Base-by-base conservation (phyloP, 2,113 vertebrate species). In the Eolophus roseicapilla region DNA sequence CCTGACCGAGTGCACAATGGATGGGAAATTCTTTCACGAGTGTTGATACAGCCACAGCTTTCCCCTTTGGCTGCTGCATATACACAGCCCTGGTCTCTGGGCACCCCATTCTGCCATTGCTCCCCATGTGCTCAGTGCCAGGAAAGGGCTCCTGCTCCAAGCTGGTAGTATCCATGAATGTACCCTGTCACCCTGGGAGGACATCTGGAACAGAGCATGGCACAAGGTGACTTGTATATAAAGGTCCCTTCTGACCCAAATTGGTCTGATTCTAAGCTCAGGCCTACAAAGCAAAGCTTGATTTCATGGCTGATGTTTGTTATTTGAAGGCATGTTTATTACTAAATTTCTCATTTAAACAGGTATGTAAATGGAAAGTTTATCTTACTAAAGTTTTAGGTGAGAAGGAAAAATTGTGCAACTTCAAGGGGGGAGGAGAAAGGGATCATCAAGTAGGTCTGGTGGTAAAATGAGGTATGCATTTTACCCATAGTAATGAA, bases 101-200 rank as follows among this genome's bases (percentile, higher is more conserved):
- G 77, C 11, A 0, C 49, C 67, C 52, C 7, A 29, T 35, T 50
- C 90, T 59, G 85, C 85, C 31, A 4, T 13, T 53, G 57, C 59
- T 87, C 69, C 57, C 37, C 11, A 6, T 24, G 33, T 7, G 1
- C 52, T 79, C 83, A 53, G 68, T 65, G 46, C 41, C 0, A 2
- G 71, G 70, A 46, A 37, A 62, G 52, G 19, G 31, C 63, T 55
- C 29, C 47, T 0, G 2, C 7, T 7, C 53, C 50, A 3, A 23
- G n/a, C 35, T 67, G 14, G 57, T n/a, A 82, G 44, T 14, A 13
- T 63, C 33, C 68, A 17, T 3, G 9, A 37, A 41, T 2, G 33
- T n/a, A 20, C 44, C 73, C 28, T 1, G 0, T 11, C 14, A 2
- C 19, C 12, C 50, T 29, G 53, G 33, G 20, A 64, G 28, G 31